Evolutionary conservation across 2,113 vertebrate genomes (phyloP).

Genomic region (Pogonocichla stellata): DNA sequence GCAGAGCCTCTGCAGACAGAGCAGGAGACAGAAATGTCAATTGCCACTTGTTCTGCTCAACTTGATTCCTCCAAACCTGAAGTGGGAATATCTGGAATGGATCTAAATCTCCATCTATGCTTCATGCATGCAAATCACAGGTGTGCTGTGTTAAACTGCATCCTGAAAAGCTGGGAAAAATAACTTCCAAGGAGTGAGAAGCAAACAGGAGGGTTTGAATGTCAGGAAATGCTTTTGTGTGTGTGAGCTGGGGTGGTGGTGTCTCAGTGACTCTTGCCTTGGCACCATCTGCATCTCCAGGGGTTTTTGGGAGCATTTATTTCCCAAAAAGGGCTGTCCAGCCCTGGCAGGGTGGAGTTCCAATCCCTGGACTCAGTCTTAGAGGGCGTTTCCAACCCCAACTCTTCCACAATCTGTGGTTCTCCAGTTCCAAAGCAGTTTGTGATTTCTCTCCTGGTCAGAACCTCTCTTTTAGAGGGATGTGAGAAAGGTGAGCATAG

Average conservation of each 20-base stretch:
- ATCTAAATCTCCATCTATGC: neutral
- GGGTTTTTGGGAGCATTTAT: neutral
- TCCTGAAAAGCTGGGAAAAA: neutral
- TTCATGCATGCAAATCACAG: neutral
- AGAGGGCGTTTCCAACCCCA: neutral
- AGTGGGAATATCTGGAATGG: neutral
- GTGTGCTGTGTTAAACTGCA: neutral
- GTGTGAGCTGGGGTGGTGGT: neutral
- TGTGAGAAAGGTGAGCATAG: neutral
- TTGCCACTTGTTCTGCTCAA: slow-evolving; percentile 35
- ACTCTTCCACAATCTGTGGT: neutral
- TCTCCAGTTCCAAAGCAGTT: neutral
- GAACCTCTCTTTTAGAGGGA: neutral
- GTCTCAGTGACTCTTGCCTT: neutral
- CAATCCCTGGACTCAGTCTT: neutral
- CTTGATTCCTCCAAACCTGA: neutral
- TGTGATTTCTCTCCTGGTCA: neutral
- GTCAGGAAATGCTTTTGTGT: neutral
- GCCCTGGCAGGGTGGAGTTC: neutral
- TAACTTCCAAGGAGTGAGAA: neutral
- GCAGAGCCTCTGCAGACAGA: slow-evolving; percentile 2
- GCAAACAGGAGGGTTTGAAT: neutral
- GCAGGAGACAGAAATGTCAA: slow-evolving; percentile 41
- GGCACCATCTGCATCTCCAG: neutral
- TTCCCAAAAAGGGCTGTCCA: neutral